These are phyloP conservation scores for Oedothorax gibbosus DNA, from an alignment of 1,140 invertebrate species.

Conservation along the genomic window DNA sequence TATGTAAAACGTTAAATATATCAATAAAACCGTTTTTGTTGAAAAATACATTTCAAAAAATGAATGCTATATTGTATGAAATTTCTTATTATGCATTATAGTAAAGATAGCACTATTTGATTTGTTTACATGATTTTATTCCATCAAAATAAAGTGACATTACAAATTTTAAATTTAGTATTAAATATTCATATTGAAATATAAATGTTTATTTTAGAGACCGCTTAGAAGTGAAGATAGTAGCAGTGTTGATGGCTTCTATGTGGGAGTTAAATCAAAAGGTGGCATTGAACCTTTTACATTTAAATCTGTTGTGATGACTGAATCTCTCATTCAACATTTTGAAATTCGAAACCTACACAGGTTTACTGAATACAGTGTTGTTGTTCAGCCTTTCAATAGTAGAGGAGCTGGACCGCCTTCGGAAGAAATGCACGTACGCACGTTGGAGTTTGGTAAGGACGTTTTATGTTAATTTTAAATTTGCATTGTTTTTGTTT, in stretches of 20 bases:
- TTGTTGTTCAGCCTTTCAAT: conserved; percentile 69
- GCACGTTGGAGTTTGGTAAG: conserved; percentile 76
- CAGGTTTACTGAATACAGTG: conserved; percentile 66
- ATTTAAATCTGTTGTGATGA: conserved; percentile 64
- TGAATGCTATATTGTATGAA: no score
- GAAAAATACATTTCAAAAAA: no score
- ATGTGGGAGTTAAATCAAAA: conserved; percentile 72
- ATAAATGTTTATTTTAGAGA: conserved; percentile 30
- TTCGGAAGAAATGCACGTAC: conserved; percentile 78
- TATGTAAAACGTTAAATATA: no score
- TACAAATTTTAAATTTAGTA: no score
- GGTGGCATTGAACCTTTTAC: conserved; percentile 65
- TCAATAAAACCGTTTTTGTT: no score
- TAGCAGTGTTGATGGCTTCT: conserved; percentile 73
- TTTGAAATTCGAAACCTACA: conserved; percentile 62
- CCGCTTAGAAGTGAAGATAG: conserved; percentile 7
- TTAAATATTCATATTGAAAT: no score
- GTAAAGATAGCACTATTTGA: no score
- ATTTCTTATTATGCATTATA: no score
- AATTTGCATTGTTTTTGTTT: no score
- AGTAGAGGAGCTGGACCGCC: conserved; percentile 76
- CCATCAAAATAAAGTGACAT: no score
- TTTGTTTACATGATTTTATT: no score
- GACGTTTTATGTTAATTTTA: neutral
- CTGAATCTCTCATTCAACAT: conserved; percentile 34